Evolutionary conservation across 2,888 invertebrate species (phyloP), one percentile per base, ranked within the genome.

Genomic region (Achlya flavicornis): DNA sequence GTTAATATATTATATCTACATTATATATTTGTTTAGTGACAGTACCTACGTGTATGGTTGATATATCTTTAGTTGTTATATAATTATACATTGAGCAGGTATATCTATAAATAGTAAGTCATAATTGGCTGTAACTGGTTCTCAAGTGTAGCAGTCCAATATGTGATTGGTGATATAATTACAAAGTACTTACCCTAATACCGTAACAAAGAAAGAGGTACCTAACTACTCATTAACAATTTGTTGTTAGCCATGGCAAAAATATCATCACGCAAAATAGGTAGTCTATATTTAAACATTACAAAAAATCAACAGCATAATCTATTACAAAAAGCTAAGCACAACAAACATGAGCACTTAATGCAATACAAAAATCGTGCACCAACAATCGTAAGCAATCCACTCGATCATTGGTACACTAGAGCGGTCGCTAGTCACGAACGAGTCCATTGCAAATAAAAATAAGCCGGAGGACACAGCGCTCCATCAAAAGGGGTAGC

Each of bases 401-500:
- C 81, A 83, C 83, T 81, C 83, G 78, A 83, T 84, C 79, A 84
- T 79, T 72, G 72, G 73, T 65, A 67, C 72, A 77, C 75, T 74
- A 74, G 26, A 26, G 81, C 74, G 72, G 75, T 41, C 41, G 60
- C 60, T 16, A 60, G 41, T 41, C 41, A 41, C 60, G 80, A 78
- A 86, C 66, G 70, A 78, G 71, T 72, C 76, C 70, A 79, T 80
- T 83, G 77, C 87, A 86, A 89, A 90, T 88, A 89, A 88, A 87
- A 87, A 78, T 74, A 81, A 75, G 76, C 76, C 72, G 66, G 72
- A 83, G 85, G 86, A 88, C 87, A 86, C 84, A 85, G 81, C 85
- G 85, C 86, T 89, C 90, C 85, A 90, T 90, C 91, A 91, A 92
- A 90, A 92, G 91, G 92, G 92, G 92, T 92, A 91, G 90, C 86